phyloP scores from a whole-genome alignment of 2,888 invertebrate species.

The Drosophila pseudotakahashii region DNA sequence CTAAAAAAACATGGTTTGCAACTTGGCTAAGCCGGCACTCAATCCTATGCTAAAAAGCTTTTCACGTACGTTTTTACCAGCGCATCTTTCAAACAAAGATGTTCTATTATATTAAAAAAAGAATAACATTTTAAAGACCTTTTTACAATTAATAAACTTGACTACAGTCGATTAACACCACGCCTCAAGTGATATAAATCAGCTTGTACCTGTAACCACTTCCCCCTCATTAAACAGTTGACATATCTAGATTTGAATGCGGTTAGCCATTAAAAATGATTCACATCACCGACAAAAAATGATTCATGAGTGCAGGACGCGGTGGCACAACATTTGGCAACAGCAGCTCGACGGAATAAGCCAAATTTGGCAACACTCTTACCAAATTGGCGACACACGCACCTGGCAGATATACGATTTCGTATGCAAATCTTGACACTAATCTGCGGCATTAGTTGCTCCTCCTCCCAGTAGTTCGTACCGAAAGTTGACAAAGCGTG shows the following conservation, averaged over 20 bases:
- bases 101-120: background rate
- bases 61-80: background rate
- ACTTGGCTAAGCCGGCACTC: constrained; percentile 32
- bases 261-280: constrained; percentile 32
- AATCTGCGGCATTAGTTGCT: constrained; percentile 67
- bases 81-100: background rate
- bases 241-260: constrained; percentile 27
- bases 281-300: constrained; percentile 29
- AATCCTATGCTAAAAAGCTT: constrained; percentile 1
- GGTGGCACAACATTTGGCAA: constrained; percentile 41
- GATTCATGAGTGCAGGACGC: constrained; percentile 44
- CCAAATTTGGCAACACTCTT: constrained; percentile 56
- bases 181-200: background rate
- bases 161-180: background rate
- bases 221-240: constrained; percentile 22
- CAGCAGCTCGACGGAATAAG: constrained; percentile 21
- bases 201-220: constrained; percentile 1
- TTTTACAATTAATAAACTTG: background rate
- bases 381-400: constrained; percentile 36
- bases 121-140: background rate
- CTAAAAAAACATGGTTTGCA: constrained; percentile 22
- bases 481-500: constrained; percentile 68
- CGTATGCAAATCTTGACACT: constrained; percentile 81
- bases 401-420: constrained; percentile 61
- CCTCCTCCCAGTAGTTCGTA: constrained; percentile 54